A percentile compares a stretch with the other conserved stretches of the same genome.
Conservation (phyloP, 1,140 invertebrate species). For the Platyscapa corneri region DNA sequence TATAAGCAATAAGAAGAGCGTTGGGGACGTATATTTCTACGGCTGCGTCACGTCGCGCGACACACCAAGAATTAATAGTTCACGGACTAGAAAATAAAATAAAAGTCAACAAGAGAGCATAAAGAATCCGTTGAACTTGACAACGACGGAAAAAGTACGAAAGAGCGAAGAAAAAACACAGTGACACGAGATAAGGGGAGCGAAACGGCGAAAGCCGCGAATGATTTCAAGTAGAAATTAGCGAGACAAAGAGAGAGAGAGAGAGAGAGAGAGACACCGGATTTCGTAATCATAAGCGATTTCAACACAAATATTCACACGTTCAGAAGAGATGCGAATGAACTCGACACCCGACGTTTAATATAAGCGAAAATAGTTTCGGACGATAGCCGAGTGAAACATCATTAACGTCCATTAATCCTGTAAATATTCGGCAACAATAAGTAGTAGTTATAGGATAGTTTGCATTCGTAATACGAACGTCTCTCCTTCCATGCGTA, state of each 20-base stretch:
- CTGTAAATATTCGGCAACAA: no score
- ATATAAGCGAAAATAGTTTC: neutral
- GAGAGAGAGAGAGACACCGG: neutral
- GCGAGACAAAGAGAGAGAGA: neutral
- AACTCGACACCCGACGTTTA: neutral
- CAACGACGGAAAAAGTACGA: neutral
- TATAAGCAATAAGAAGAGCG: neutral
- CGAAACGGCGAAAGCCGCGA: neutral
- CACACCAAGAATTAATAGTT: constrained; percentile 3
- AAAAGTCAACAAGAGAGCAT: neutral
- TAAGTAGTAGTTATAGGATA: no score
- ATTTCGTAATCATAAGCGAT: neutral
- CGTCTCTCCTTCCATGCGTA: no score
- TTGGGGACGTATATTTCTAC: neutral
- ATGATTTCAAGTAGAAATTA: neutral
- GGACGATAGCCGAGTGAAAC: no score
- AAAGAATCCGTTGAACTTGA: constrained; percentile 14
- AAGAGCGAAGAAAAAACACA: no score
- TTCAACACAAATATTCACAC: neutral
- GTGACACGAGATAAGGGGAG: neutral
- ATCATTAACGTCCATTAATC: no score
- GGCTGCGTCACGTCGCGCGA: neutral
- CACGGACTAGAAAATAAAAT: constrained; percentile 2
- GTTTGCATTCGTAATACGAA: no score
- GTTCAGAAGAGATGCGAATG: neutral